A percentile compares a stretch with the other conserved stretches of the same genome.
phyloP scores from a whole-genome alignment of 2,888 invertebrate genomes.

The Ypsolopha scabrella region DNA sequence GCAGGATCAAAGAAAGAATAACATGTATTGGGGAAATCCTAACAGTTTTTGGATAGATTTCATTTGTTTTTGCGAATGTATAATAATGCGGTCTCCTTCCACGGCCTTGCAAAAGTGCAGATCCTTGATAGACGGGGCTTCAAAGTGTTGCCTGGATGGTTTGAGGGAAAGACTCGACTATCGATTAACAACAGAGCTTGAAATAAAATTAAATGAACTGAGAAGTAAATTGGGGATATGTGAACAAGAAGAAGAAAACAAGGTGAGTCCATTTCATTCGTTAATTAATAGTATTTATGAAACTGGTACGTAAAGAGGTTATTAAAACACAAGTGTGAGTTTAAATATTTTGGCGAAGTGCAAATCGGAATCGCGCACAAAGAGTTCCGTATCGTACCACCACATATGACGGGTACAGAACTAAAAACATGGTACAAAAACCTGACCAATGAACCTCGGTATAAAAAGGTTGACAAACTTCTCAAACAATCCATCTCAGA shows the following conservation, averaged over 20 bases:
- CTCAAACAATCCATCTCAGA: too few relatives aligned
- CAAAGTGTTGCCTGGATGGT: slow-evolving; percentile 31
- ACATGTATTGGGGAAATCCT: slow-evolving; percentile 40
- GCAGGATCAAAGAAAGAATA: slow-evolving; percentile 18
- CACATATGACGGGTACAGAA: too few relatives aligned
- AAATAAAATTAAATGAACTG: slow-evolving; percentile 23
- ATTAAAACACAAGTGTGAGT: too few relatives aligned
- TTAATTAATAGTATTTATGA: too few relatives aligned
- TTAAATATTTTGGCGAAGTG: too few relatives aligned
- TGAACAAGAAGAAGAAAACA: slow-evolving; percentile 16
- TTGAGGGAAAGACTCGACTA: slow-evolving; percentile 29
- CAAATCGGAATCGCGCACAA: too few relatives aligned
- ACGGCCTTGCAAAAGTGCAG: slow-evolving; percentile 38
- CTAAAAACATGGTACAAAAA: too few relatives aligned
- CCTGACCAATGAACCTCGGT: too few relatives aligned
- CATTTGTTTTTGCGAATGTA: slow-evolving; percentile 32
- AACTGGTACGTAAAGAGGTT: too few relatives aligned
- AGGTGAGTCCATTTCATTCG: slow-evolving; percentile 18
- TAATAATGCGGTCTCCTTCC: slow-evolving; percentile 41
- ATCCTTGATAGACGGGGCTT: slow-evolving; percentile 33
- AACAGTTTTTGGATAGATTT: slow-evolving; percentile 45
- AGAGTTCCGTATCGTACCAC: too few relatives aligned
- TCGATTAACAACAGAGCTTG: slow-evolving; percentile 22
- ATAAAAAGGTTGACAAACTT: too few relatives aligned
- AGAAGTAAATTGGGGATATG: slow-evolving; percentile 23